phyloP scores from a whole-genome alignment of 1,140 invertebrate genomes.

The Drosophila malerkotliana region DNA sequence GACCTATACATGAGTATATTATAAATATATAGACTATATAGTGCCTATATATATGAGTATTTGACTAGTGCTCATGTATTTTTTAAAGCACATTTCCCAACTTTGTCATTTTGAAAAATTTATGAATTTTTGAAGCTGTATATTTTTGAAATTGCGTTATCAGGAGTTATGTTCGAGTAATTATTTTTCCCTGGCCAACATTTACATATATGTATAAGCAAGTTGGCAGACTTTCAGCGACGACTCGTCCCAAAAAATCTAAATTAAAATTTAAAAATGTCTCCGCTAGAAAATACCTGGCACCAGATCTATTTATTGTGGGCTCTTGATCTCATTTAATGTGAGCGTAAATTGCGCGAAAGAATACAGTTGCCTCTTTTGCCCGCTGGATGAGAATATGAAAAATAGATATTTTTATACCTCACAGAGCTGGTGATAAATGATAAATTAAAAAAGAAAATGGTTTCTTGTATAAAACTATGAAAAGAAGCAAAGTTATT shows the following conservation, averaged over 20 bases:
- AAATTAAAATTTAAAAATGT: constrained; percentile 42
- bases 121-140: constrained; percentile 12
- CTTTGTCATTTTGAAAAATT: constrained; percentile 11
- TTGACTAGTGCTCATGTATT: constrained; percentile 11
- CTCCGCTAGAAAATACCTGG: constrained; percentile 37
- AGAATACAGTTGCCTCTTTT: constrained; percentile 23
- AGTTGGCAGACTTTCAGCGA: constrained; percentile 40
- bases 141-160: constrained; percentile 13
- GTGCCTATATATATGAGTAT: constrained; percentile 15
- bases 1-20: constrained; percentile 28
- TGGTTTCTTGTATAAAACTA: background rate
- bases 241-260: constrained; percentile 8
- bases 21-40: constrained; percentile 35
- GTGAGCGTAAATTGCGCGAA: constrained; percentile 27
- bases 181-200: background rate
- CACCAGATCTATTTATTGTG: constrained; percentile 46
- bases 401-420: constrained; percentile 1
- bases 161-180: constrained; percentile 13
- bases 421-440: background rate
- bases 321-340: constrained; percentile 46
- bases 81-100: constrained; percentile 15
- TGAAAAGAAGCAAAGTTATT: background rate
- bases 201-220: constrained; percentile 4
- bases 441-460: background rate
- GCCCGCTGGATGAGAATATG: constrained; percentile 15